phyloP scores from a whole-genome alignment of 2,113 vertebrate species.

The Talpa occidentalis region DNA sequence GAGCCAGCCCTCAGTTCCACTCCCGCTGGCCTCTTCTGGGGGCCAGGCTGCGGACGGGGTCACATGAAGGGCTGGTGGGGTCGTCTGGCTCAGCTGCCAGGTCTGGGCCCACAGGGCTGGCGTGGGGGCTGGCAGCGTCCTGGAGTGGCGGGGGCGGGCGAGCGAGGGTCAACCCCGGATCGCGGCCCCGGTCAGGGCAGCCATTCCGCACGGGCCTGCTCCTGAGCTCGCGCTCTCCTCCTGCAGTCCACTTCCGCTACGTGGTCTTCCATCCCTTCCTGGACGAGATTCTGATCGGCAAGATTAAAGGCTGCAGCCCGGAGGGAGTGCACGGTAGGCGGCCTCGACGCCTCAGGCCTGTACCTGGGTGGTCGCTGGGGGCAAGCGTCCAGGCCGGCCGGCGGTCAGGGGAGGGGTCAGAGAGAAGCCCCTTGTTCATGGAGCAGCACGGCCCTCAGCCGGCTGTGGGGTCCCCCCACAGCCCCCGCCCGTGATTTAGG shows the following conservation, averaged over 20 bases:
- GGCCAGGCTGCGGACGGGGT: not conserved
- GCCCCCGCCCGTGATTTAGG: not conserved
- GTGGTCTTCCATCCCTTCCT: constrained; percentile 98
- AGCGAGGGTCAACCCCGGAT: accelerated
- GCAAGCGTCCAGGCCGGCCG: not conserved
- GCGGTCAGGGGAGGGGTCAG: not conserved
- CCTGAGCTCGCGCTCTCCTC: not conserved
- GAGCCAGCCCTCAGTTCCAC: not conserved
- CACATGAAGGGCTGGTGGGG: too few relatives aligned
- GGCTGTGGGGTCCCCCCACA: not conserved
- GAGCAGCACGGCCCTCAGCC: not conserved
- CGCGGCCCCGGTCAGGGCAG: accelerated
- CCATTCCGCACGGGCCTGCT: not conserved
- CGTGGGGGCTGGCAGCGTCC: not conserved
- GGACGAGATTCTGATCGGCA: constrained; percentile 95
- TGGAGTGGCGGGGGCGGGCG: not conserved
- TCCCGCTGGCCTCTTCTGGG: not conserved
- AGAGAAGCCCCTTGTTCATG: not conserved
- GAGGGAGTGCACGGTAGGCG: constrained; percentile 93
- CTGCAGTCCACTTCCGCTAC: constrained; percentile 94
- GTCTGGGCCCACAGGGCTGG: not conserved
- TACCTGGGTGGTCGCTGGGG: accelerated
- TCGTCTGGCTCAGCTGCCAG: not conserved
- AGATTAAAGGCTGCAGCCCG: constrained; percentile 97
- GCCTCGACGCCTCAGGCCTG: accelerated